phyloP scores from a whole-genome alignment of 2,888 invertebrate genomes.

The Drosophila parthenogenetica region DNA sequence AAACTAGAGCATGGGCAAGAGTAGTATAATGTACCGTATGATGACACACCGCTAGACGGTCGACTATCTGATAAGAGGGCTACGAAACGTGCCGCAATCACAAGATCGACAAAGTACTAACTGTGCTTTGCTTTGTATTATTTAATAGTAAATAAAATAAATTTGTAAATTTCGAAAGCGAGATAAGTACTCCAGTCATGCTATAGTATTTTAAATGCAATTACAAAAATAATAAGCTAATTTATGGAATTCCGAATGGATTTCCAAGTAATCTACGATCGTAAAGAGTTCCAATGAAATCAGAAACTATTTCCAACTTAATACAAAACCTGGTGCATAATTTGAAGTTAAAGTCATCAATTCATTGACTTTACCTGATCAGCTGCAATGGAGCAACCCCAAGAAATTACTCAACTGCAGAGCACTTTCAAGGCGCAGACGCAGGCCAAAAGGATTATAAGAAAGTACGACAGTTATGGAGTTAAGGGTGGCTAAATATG shows the following conservation, averaged over 20 bases:
- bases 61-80: conserved; percentile 39
- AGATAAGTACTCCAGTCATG: conserved; percentile 6
- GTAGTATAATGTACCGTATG: conserved; percentile 6
- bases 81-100: conserved; percentile 10
- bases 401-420: conserved; percentile 10
- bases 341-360: neutral
- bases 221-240: neutral
- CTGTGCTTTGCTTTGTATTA: neutral
- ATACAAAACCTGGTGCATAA: neutral
- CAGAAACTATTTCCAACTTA: neutral
- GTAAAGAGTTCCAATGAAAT: neutral
- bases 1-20: conserved; percentile 35
- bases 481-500: conserved; percentile 30
- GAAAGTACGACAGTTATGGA: conserved; percentile 1
- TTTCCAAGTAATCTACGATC: conserved; percentile 4
- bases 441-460: conserved; percentile 26
- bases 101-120: conserved; percentile 12
- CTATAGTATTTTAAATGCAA: conserved; percentile 1
- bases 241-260: conserved; percentile 2
- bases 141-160: neutral
- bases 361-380: conserved; percentile 23
- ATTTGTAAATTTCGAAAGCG: neutral
- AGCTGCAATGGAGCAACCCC: conserved; percentile 10
- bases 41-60: conserved; percentile 42
- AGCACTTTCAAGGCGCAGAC: conserved; percentile 54